Evolutionary conservation across 2,113 vertebrate genomes (phyloP), one percentile per base, ranked within the genome.

Genomic region (Carassius auratus): DNA sequence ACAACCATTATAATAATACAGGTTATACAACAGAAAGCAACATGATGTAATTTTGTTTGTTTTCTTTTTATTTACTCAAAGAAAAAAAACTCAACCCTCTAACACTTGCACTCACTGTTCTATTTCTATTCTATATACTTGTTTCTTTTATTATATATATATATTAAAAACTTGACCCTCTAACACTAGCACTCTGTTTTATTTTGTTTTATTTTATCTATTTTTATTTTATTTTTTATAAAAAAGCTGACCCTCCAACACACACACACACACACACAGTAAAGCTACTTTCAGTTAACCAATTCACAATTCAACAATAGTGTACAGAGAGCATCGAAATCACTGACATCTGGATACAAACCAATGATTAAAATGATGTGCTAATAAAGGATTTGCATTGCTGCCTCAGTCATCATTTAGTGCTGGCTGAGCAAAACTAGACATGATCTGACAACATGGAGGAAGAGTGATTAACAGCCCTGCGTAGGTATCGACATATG

Each of bases 401-500:
- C 76, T 0, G 33, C 9, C 84, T 61, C 66, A 75, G 84, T 30
- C 38, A 73, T 75, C 57, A 50, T 75, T 64, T 64, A 64, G 69
- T 21, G 5, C 45, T 73, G 76, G 42, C 52, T 66, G 3, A 68
- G 74, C 55, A 80, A 80, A 85, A 73, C 23, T 50, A 80, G 33
- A 80, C 66, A 59, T 33, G 62, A 68, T 78, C 48, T 59, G 14
- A 30, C 33, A 61, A 77, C 62, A 75, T 33, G 71, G 68, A 69
- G 45, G 79, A 69, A 36, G 62, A 81, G 9, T 48, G 59, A 80
- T 64, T 64, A 80, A 80, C 78, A 30, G 23, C 17, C 17, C 62
- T 68, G 45, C 62, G 45, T 66, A 81, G 79, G 79, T 66, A 81
- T 81, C 50, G n/a, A 76, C 55, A 76, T 61, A 76, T 74, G 71